Conservation (phyloP, 35 echinoderm and acorn worm species). For the Apostichopus japonicus region DNA sequence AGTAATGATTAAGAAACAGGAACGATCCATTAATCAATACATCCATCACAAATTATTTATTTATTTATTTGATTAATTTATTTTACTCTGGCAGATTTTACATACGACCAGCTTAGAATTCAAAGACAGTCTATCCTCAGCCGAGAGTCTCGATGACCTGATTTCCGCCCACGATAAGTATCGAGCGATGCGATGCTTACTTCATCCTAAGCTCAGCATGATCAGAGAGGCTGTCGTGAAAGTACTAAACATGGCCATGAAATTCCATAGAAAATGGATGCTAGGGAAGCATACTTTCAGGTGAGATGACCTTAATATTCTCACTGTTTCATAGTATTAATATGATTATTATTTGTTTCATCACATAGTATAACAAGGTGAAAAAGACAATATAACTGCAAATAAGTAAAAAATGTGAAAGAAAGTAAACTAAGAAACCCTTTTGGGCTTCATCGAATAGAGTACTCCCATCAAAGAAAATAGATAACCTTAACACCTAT, state of each 20-base stretch:
- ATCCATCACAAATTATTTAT: no score
- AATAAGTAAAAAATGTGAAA: no score
- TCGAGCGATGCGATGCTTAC: constrained; percentile 86
- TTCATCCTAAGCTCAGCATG: constrained; percentile 79
- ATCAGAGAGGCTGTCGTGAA: constrained; percentile 85
- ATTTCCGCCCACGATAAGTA: constrained; percentile 72
- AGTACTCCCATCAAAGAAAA: no score
- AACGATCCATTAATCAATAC: no score
- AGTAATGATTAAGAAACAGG: no score
- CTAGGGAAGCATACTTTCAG: constrained; percentile 77
- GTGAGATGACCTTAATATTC: constrained; percentile 34
- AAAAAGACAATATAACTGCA: no score
- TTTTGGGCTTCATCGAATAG: no score
- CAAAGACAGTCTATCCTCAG: constrained; percentile 58
- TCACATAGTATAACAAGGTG: no score
- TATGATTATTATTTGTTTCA: background rate
- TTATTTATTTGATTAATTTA: no score
- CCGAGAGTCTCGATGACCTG: constrained; percentile 71
- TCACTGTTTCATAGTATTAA: background rate
- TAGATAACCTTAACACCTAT: no score
- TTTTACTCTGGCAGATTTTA: constrained; percentile 63
- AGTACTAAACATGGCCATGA: constrained; percentile 80
- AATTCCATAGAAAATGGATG: constrained; percentile 88
- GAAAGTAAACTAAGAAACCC: no score
- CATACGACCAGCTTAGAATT: constrained; percentile 94